Percentiles rank a stretch among this genome's conserved stretches.
These are phyloP conservation scores for Nephila pilipes DNA, from an alignment of 1,140 invertebrate genomes.

Conservation along the genomic window DNA sequence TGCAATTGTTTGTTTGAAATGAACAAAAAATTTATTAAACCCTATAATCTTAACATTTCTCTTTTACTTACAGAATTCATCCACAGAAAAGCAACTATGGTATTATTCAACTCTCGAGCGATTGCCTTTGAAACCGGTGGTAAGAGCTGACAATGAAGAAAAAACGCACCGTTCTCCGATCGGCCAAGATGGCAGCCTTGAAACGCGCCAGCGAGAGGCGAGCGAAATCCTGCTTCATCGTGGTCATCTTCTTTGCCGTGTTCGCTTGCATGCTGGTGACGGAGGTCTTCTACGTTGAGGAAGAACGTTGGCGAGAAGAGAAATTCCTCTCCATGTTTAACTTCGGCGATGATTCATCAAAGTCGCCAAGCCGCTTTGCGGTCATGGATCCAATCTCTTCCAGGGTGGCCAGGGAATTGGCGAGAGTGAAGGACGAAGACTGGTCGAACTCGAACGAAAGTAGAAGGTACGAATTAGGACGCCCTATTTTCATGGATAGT, in stretches of 20 bases:
- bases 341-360: constrained; percentile 3
- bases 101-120: not conserved
- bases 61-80: not conserved
- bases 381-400: constrained; percentile 39
- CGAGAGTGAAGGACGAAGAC: constrained; percentile 65
- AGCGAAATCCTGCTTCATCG: constrained; percentile 92
- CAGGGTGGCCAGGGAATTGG: constrained; percentile 78
- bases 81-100: not conserved
- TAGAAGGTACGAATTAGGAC: not conserved
- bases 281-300: constrained; percentile 89
- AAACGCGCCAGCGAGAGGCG: constrained; percentile 84
- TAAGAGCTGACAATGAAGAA: constrained; percentile 64
- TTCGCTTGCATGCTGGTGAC: constrained; percentile 92
- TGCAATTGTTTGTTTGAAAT: no score
- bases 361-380: constrained; percentile 69
- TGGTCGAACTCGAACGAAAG: constrained; percentile 31
- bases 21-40: no score
- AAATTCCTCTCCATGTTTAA: constrained; percentile 75
- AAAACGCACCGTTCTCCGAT: not conserved
- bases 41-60: not conserved
- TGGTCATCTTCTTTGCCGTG: constrained; percentile 93
- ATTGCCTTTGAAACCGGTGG: not conserved
- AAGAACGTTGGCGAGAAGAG: constrained; percentile 74
- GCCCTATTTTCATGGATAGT: constrained; percentile 45
- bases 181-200: constrained; percentile 80